Evolutionary conservation across 2,888 invertebrate species (phyloP).

Genomic region (Ophion ellenae): DNA sequence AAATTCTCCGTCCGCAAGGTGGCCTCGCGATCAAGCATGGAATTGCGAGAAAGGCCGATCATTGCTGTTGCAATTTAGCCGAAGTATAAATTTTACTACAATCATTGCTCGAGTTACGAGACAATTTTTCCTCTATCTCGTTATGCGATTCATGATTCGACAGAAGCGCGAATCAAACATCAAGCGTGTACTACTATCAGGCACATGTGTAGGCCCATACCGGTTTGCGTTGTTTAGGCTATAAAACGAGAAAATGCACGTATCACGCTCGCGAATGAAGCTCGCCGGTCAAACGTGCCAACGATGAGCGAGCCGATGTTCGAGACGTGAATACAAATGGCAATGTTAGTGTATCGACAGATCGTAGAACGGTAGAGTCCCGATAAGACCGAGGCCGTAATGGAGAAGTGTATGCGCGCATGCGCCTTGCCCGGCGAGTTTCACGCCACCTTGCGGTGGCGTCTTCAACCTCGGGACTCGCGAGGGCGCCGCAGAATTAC

Average conservation of each 20-base stretch:
- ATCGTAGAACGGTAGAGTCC: constrained; percentile 40
- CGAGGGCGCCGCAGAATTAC: constrained; percentile 40
- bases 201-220: constrained; percentile 8
- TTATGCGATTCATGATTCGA: background rate
- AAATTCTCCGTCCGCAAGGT: too few species aligned
- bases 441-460: constrained; percentile 16
- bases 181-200: background rate
- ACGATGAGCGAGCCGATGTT: constrained; percentile 46
- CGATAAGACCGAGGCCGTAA: constrained; percentile 33
- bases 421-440: background rate
- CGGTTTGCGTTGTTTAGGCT: constrained; percentile 15
- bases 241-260: constrained; percentile 45
- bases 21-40: too few species aligned
- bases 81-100: too few species aligned
- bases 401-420: background rate
- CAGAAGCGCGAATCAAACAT: background rate
- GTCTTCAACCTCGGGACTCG: constrained; percentile 25
- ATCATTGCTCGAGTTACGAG: background rate
- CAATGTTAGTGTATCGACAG: constrained; percentile 36
- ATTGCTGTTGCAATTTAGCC: too few species aligned
- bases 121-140: background rate
- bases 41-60: too few species aligned
- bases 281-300: constrained; percentile 46
- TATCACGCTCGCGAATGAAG: constrained; percentile 32
- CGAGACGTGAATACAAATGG: constrained; percentile 55